Percentiles rank a stretch among this genome's conserved stretches.
Evolutionary conservation across 2,113 vertebrate genomes (phyloP).

Genomic region (Stegastes partitus): DNA sequence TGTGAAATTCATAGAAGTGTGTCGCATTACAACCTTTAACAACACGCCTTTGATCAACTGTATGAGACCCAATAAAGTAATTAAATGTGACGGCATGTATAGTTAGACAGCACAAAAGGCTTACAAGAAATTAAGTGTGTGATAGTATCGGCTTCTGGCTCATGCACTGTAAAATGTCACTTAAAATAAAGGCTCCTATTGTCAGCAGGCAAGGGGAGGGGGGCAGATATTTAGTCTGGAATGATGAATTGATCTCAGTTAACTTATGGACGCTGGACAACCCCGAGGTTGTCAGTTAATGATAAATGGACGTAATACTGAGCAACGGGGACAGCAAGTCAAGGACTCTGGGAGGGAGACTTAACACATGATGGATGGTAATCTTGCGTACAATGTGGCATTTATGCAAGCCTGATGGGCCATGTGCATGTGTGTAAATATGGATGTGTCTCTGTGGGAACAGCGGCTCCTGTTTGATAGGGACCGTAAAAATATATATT

Average conservation of each 20-base stretch:
- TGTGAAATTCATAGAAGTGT: not conserved
- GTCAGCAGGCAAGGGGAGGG: slow-evolving; percentile 24
- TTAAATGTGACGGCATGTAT: slow-evolving; percentile 47
- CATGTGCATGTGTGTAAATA: not conserved
- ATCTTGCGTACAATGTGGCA: slow-evolving; percentile 50
- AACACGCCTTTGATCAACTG: slow-evolving; percentile 46
- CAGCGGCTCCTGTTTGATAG: slow-evolving; percentile 6
- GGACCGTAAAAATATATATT: slow-evolving; percentile 6
- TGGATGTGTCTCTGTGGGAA: not conserved
- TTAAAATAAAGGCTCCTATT: slow-evolving; percentile 42
- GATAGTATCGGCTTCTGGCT: slow-evolving; percentile 49
- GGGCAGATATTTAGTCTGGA: slow-evolving; percentile 47
- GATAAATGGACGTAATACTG: slow-evolving; percentile 66
- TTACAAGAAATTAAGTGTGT: slow-evolving; percentile 40
- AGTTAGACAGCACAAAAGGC: slow-evolving; percentile 40
- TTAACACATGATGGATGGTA: slow-evolving; percentile 70
- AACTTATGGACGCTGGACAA: slow-evolving; percentile 62
- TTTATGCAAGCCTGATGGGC: slow-evolving; percentile 37
- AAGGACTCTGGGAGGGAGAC: slow-evolving; percentile 61
- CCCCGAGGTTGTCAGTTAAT: slow-evolving; percentile 66
- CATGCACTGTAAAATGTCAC: slow-evolving; percentile 44
- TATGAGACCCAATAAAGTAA: slow-evolving; percentile 39
- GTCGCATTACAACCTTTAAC: not conserved
- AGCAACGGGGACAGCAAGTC: slow-evolving; percentile 54
- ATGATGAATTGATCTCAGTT: slow-evolving; percentile 74